Evolutionary conservation across 1,140 invertebrate species (phyloP), one percentile per base, ranked within the genome.

Genomic region (Caenorhabditis inopinata): DNA sequence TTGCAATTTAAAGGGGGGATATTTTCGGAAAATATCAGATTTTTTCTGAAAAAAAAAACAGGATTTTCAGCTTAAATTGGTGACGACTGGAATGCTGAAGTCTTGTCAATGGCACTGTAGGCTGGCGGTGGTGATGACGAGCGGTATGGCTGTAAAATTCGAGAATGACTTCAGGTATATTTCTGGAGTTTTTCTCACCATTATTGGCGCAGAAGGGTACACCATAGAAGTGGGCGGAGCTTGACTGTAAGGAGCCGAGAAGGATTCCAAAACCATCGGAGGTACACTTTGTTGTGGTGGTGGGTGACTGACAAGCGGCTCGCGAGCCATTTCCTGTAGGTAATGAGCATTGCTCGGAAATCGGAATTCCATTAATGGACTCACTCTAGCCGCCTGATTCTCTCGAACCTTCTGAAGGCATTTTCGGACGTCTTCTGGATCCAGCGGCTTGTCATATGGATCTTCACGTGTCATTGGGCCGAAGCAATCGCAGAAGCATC

Each of bases 401-500:
- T 81, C 78, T 18, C 78, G 32, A 21, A 81, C 77, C 23, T 62
- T 51, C 47, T 82, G 62, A 27, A 82, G 81, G 48, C 81, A 82
- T 1, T 51, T 18, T 14, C 45, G 35, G 42, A 82, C 78, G 32
- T 79, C 81, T 78, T 74, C 77, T n/a, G 81, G 81, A 42, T 79
- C 75, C 18, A 82, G 38, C 16, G 58, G 78, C 68, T 79, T 79
- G 46, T 79, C 78, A 38, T 79, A 79, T 35, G 78, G 38, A 23
- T 79, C 78, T 23, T 74, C 62, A 1, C 74, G 58, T 12, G 58
- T 25, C 21, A 74, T 53, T 1, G 81, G 53, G 3, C 81, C 81
- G 35, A 82, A 82, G 25, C 81, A 82, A 62, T 82, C 81, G 73
- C 81, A 82, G 78, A 81, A 82, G 35, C 81, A 82, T n/a, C 81